phyloP scores from a whole-genome alignment of 2,113 vertebrate genomes.

The Jaculus jaculus region DNA sequence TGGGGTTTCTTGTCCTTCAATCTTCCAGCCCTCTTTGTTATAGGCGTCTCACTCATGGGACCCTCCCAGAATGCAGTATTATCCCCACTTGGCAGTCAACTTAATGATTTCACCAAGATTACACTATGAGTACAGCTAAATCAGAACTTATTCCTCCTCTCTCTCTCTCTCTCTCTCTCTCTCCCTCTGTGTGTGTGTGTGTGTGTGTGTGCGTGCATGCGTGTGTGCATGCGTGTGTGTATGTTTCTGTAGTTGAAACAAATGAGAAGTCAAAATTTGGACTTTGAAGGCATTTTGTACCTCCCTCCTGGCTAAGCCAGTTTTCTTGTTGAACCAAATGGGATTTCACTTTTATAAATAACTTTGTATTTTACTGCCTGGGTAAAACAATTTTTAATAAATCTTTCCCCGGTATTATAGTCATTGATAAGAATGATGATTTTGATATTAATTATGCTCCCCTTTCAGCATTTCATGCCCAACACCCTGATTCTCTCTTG shows the following conservation, averaged over 20 bases:
- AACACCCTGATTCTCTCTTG: not conserved
- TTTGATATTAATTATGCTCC: not conserved
- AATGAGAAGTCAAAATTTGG: constrained; percentile 1
- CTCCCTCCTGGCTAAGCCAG: not conserved
- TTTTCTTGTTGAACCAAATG: constrained; percentile 7
- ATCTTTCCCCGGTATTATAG: not conserved
- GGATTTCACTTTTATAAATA: not conserved
- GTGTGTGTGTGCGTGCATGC: no score
- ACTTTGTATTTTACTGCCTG: not conserved
- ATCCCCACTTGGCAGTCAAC: constrained; percentile 24
- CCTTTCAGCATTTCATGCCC: not conserved
- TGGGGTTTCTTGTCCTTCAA: not conserved
- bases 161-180: no score
- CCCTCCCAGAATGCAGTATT: constrained; percentile 32
- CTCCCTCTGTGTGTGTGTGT: no score
- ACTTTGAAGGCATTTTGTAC: not conserved
- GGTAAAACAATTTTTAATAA: not conserved
- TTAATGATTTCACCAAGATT: constrained; percentile 46
- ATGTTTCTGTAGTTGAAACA: constrained; percentile 38
- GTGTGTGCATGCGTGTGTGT: no score
- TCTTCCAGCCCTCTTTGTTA: not conserved
- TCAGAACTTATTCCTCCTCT: not conserved
- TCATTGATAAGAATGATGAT: not conserved
- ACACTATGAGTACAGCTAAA: not conserved
- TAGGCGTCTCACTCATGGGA: not conserved